Percentiles rank a stretch among this genome's conserved stretches.
Evolutionary conservation across 2,797 vertebrate species (phyloP).

Genomic region (Muraenolepis orangiensis): DNA sequence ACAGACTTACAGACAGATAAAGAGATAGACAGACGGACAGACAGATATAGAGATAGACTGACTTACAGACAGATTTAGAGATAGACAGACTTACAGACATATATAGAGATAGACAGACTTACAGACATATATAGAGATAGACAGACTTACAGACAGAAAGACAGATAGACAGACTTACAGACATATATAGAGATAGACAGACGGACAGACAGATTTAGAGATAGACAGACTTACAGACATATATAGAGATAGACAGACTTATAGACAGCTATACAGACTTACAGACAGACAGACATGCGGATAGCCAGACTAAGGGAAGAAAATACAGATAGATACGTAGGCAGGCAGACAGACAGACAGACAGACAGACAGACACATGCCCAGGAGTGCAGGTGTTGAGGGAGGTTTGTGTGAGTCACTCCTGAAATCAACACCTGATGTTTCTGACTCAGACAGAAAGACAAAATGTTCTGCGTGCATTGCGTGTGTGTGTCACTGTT

Average conservation of each 20-base stretch:
- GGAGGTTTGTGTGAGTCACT: conserved; percentile 20
- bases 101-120: conserved; percentile 23
- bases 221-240: conserved; percentile 29
- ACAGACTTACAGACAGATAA: too few species aligned
- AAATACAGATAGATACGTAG: conserved; percentile 2
- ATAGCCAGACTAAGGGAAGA: conserved; percentile 11
- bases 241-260: conserved; percentile 13
- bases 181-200: too few species aligned
- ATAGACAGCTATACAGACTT: too few species aligned
- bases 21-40: too few species aligned
- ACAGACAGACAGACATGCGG: conserved; percentile 18
- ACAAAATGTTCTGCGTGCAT: conserved; percentile 13
- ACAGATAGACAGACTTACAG: conserved; percentile 21
- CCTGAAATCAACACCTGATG: conserved; percentile 39
- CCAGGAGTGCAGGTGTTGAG: conserved; percentile 47
- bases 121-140: neutral
- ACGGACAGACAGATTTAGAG: neutral
- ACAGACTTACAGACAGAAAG: conserved; percentile 30
- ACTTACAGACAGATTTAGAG: neutral
- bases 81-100: neutral
- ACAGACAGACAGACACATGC: conserved; percentile 38
- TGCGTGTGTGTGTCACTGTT: conserved; percentile 23
- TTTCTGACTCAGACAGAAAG: conserved; percentile 28
- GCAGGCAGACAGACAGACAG: neutral
- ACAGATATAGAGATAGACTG: conserved; percentile 19